A percentile compares a stretch with the other conserved stretches of the same genome.
These are phyloP conservation scores for Parnassius orleans DNA, from an alignment of 2,888 invertebrate species.

Conservation along the genomic window DNA sequence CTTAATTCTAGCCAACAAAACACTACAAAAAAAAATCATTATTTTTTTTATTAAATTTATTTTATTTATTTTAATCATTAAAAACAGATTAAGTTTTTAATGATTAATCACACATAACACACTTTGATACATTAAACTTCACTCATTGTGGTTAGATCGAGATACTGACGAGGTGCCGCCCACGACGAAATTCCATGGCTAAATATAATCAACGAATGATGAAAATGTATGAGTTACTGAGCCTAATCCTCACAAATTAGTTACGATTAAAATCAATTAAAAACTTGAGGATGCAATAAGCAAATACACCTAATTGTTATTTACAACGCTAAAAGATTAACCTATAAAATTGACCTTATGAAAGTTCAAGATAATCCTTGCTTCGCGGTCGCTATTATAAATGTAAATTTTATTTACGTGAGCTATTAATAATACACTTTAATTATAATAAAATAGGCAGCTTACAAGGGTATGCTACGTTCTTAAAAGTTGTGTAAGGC, in stretches of 20 bases:
- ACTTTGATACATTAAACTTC: constrained; percentile 24
- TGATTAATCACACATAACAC: constrained; percentile 27
- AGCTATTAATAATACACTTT: background rate
- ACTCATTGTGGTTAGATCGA: constrained; percentile 30
- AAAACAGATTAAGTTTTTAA: no score
- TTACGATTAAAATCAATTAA: constrained; percentile 26
- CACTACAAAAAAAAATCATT: no score
- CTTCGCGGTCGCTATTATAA: background rate
- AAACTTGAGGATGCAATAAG: constrained; percentile 8
- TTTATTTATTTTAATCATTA: no score
- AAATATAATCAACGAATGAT: constrained; percentile 37
- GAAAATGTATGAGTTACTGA: constrained; percentile 33
- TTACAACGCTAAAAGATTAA: constrained; percentile 5
- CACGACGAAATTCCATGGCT: constrained; percentile 36
- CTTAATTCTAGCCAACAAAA: no score
- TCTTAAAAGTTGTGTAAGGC: no score
- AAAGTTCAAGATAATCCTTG: background rate
- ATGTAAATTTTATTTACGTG: no score
- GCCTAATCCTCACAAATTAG: constrained; percentile 17
- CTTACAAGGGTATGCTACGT: no score
- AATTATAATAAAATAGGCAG: background rate
- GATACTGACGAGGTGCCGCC: constrained; percentile 41
- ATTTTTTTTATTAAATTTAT: no score
- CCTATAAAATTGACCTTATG: background rate
- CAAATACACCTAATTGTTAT: constrained; percentile 12